A percentile compares a stretch with the other conserved stretches of the same genome.
These are phyloP conservation scores for Saxidomus purpurata DNA, from an alignment of 1,140 invertebrate genomes.

Conservation along the genomic window DNA sequence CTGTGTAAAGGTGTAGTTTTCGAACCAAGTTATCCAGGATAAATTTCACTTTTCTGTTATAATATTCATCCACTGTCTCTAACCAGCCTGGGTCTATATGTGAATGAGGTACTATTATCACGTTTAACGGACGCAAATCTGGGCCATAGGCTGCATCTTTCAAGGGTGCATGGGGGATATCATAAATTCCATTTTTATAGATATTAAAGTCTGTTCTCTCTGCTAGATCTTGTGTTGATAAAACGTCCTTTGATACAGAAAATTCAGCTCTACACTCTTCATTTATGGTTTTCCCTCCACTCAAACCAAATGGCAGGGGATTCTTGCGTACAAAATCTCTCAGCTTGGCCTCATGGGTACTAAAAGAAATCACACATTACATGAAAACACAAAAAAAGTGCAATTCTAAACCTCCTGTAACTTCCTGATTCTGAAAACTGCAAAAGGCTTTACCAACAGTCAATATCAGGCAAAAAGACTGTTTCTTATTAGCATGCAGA, in stretches of 20 bases:
- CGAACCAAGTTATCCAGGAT: slow-evolving; percentile 97
- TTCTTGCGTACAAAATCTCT: slow-evolving; percentile 26
- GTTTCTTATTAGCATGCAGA: too few relatives aligned
- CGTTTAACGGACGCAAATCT: slow-evolving; percentile 90
- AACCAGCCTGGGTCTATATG: slow-evolving; percentile 99
- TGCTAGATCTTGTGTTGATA: slow-evolving; percentile 70
- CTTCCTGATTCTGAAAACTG: background rate
- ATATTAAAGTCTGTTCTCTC: slow-evolving; percentile 74
- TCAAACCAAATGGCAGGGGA: slow-evolving; percentile 29
- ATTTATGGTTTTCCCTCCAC: background rate
- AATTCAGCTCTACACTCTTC: slow-evolving; percentile 52
- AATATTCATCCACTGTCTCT: slow-evolving; percentile 98
- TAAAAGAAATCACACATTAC: background rate
- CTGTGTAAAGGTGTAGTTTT: slow-evolving; percentile 93
- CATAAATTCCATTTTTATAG: slow-evolving; percentile 75
- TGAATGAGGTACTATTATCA: slow-evolving; percentile 98
- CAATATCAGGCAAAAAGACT: slow-evolving; percentile 5
- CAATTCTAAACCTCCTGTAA: slow-evolving; percentile 13
- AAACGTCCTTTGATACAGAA: background rate
- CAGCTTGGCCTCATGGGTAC: slow-evolving; percentile 39
- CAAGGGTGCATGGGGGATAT: slow-evolving; percentile 69
- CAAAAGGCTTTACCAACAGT: background rate
- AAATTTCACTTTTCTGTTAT: slow-evolving; percentile 93
- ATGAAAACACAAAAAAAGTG: slow-evolving; percentile 59
- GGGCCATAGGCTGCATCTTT: slow-evolving; percentile 42